phyloP scores from a whole-genome alignment of 2,888 invertebrate genomes.

The Keiferia lycopersicella region DNA sequence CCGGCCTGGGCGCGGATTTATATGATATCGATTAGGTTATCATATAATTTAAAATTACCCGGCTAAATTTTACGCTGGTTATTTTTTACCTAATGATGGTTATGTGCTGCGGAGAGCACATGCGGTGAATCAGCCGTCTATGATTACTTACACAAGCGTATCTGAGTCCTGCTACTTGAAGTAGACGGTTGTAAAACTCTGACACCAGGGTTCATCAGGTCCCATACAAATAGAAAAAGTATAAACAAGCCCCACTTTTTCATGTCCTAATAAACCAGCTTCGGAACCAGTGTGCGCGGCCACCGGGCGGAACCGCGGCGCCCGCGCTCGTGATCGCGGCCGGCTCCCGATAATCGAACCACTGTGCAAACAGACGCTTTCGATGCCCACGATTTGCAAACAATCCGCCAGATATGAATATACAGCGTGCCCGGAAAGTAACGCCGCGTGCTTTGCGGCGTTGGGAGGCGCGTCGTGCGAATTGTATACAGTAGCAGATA shows the following conservation, averaged over 20 bases:
- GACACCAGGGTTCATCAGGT: too few relatives aligned
- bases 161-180: too few relatives aligned
- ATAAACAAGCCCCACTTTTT: background rate
- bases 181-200: too few relatives aligned
- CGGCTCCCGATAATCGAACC: conserved; percentile 57
- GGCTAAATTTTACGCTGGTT: too few relatives aligned
- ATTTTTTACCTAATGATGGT: too few relatives aligned
- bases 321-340: conserved; percentile 54
- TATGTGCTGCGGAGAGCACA: too few relatives aligned
- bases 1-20: too few relatives aligned
- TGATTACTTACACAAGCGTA: too few relatives aligned
- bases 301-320: conserved; percentile 31
- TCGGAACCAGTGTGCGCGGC: conserved; percentile 19
- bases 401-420: conserved; percentile 30
- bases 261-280: background rate
- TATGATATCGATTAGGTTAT: too few relatives aligned
- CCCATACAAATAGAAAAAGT: too few relatives aligned
- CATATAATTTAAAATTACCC: too few relatives aligned
- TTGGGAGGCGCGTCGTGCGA: conserved; percentile 1
- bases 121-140: too few relatives aligned
- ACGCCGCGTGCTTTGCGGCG: background rate
- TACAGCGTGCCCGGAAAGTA: conserved; percentile 40
- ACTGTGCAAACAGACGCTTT: conserved; percentile 62
- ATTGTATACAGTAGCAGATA: background rate
- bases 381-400: conserved; percentile 54